Evolutionary conservation across 2,113 vertebrate species (phyloP), one percentile per base, ranked within the genome.

Genomic region (Hyperoodon ampullatus): DNA sequence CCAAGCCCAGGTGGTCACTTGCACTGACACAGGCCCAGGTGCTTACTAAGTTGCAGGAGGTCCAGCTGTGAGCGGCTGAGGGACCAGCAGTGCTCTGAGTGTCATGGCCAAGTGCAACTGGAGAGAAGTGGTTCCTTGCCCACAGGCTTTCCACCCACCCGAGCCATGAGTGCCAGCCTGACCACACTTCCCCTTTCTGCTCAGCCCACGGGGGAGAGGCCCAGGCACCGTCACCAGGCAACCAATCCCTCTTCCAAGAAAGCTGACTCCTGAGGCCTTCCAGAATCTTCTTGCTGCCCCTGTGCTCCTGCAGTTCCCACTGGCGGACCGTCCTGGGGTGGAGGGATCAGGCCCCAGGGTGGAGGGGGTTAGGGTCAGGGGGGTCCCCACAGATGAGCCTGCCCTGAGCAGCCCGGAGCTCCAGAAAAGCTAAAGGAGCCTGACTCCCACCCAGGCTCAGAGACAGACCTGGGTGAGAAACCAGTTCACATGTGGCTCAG

Each of bases 181-280:
- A 80, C 82, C 63, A n/a, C 61, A 97, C 97, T 97, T 98, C 97
- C 96, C 81, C 92, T 98, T 97, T 97, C 93, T 85, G 74, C 58
- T 86, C 86, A 93, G 84, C 58, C 70, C 28, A 15, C 4, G 0
- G 24, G 44, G 14, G 60, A 92, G 78, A 89, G 28, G 53, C 18
- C 8, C 42, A 2, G 19, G 26, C 30, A 0, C 12, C 1, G 1
- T 39, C 61, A 33, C 2, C 47, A 26, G 44, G 75, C 84, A 78
- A 8, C 35, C 33, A 71, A 6, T 50, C 68, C 44, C 70, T 44
- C n/a, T 96, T 83, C 58, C 68, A 35, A 30, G 35, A 68, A 96
- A 72, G 11, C 78, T 63, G 55, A 58, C 21, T 33, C 72, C 11
- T 0, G 0, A 18, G 11, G 12, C 23, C 92, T 83, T 61, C 28